Percentiles rank a stretch among this genome's conserved stretches.
These are phyloP conservation scores for Anseranas semipalmata DNA, from an alignment of 2,113 vertebrate genomes.

Conservation along the genomic window DNA sequence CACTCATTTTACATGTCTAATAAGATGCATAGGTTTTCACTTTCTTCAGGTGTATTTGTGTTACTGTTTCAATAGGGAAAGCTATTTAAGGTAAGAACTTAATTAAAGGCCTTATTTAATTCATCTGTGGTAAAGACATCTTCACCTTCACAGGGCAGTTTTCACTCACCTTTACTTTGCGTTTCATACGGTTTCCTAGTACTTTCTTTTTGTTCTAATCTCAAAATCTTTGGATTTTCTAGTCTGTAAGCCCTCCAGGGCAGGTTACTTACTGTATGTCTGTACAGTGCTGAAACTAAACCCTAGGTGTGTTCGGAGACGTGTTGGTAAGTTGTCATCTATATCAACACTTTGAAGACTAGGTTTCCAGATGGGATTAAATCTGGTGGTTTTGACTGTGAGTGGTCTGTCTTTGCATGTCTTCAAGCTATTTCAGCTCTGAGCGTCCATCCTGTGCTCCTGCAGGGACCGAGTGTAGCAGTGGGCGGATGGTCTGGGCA, in stretches of 20 bases:
- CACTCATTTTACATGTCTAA: background rate
- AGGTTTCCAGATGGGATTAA: background rate
- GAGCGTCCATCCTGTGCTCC: background rate
- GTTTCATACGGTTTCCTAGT: background rate
- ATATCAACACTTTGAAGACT: background rate
- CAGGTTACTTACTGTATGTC: background rate
- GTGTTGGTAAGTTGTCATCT: background rate
- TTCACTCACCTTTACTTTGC: background rate
- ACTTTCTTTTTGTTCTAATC: background rate
- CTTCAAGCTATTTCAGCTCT: background rate
- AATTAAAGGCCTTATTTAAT: background rate
- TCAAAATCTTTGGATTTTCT: background rate
- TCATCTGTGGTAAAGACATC: background rate
- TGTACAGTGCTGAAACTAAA: background rate
- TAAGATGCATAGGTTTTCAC: background rate
- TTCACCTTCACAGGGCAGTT: background rate
- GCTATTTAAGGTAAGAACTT: background rate
- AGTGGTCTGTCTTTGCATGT: background rate
- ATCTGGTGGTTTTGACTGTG: background rate
- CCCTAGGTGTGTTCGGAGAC: background rate
- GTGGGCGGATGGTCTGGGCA: background rate
- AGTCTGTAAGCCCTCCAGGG: background rate
- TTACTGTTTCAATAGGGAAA: conserved; percentile 17
- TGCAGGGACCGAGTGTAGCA: background rate
- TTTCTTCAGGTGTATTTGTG: background rate